A percentile compares a stretch with the other conserved stretches of the same genome.
Evolutionary conservation across 2,113 vertebrate genomes (phyloP).

Genomic region (Lontra canadensis): DNA sequence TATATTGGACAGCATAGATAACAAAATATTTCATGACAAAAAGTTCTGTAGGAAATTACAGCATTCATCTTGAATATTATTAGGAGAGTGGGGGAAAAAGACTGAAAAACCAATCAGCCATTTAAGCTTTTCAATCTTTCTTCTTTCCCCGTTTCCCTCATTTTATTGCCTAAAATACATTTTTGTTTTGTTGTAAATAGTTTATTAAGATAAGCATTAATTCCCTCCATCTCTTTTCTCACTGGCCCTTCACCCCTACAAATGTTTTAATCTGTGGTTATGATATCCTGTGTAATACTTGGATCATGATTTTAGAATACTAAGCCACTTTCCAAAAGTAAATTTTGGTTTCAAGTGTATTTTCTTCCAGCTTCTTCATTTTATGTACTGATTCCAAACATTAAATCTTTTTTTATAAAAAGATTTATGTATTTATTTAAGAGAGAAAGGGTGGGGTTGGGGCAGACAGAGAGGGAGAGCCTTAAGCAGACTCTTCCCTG

Average conservation of each 20-base stretch:
- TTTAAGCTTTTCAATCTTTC: not conserved
- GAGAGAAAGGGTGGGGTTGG: not conserved
- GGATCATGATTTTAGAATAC: not conserved
- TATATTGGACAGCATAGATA: not conserved
- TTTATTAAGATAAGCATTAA: not conserved
- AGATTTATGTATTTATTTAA: not conserved
- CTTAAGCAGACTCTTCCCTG: no score
- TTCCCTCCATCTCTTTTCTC: not conserved
- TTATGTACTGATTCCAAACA: not conserved
- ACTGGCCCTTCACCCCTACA: not conserved
- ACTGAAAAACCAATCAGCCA: not conserved
- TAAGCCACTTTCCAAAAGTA: not conserved
- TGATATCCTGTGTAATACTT: not conserved
- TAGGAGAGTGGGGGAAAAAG: not conserved
- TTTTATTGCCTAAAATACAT: not conserved
- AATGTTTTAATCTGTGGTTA: not conserved
- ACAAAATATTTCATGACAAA: not conserved
- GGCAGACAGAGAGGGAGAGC: not conserved
- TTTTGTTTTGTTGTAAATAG: not conserved
- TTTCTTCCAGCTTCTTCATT: not conserved
- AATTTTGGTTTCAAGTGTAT: not conserved
- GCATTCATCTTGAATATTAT: not conserved
- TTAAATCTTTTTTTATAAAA: not conserved
- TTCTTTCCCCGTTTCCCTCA: not conserved
- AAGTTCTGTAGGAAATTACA: not conserved